Conservation (phyloP, 2,113 vertebrate species). For the Rhea americana region DNA sequence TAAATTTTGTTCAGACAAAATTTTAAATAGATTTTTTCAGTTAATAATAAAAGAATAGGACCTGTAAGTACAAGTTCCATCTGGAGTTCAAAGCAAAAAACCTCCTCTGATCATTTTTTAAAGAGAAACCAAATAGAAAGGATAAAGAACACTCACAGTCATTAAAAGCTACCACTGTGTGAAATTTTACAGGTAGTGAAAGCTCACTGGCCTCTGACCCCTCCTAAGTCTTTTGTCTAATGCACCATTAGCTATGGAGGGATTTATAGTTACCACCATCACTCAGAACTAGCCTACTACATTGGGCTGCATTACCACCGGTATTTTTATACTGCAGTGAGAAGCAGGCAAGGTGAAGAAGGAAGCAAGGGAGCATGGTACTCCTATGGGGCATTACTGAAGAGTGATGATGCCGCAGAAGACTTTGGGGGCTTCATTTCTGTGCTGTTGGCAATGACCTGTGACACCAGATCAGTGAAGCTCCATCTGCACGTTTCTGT, state of each 20-base stretch:
- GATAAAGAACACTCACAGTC: neutral
- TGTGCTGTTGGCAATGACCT: neutral
- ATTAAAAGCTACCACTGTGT: neutral
- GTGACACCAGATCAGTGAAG: neutral
- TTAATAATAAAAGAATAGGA: neutral
- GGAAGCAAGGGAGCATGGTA: accelerated
- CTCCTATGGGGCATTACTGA: accelerated
- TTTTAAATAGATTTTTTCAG: neutral
- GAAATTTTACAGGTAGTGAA: neutral
- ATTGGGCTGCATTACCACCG: neutral
- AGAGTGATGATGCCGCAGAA: neutral
- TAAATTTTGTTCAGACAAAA: neutral
- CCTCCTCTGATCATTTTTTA: neutral
- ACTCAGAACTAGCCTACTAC: neutral
- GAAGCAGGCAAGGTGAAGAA: neutral
- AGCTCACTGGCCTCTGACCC: neutral
- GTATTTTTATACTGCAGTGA: neutral
- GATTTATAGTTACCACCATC: neutral
- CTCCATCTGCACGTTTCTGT: neutral
- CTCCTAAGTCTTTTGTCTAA: neutral
- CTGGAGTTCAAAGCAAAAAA: neutral
- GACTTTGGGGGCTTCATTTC: neutral
- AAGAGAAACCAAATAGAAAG: neutral
- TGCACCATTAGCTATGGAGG: neutral
- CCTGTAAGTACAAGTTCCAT: neutral